Evolutionary conservation across 1,140 invertebrate genomes (phyloP).

Genomic region (Magallana angulata): DNA sequence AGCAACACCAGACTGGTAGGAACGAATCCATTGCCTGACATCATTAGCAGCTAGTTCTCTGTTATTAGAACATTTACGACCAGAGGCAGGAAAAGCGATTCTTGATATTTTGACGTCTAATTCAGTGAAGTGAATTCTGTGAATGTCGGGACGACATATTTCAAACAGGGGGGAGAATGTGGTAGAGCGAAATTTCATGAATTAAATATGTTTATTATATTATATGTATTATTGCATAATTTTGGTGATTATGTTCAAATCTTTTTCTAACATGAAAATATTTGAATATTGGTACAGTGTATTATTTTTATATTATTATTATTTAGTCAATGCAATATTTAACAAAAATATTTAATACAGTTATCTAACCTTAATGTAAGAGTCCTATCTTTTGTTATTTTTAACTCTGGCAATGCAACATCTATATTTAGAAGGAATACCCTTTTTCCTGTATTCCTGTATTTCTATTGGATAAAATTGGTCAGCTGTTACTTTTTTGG

Average conservation of each 20-base stretch:
- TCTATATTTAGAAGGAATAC: neutral
- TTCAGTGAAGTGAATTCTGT: constrained; percentile 2
- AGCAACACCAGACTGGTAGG: constrained; percentile 21
- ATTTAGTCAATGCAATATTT: too few species aligned
- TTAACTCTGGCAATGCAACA: neutral
- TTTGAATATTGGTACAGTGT: neutral
- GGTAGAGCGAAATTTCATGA: constrained; percentile 16
- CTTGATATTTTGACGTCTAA: constrained; percentile 40
- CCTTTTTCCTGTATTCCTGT: neutral
- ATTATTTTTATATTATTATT: neutral
- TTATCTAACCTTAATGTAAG: too few species aligned
- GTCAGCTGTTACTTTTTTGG: neutral
- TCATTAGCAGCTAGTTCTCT: constrained; percentile 4
- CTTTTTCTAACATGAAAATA: neutral
- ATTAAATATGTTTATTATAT: neutral
- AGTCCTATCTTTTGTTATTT: neutral
- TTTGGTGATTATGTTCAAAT: neutral
- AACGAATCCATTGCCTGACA: constrained; percentile 1
- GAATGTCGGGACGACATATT: constrained; percentile 45
- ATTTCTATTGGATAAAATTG: neutral
- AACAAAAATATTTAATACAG: too few species aligned
- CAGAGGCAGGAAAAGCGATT: constrained; percentile 38
- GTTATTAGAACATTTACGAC: constrained; percentile 32
- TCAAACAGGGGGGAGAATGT: constrained; percentile 41
- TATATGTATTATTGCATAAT: constrained; percentile 2